Base-by-base conservation (phyloP, 1,140 invertebrate genomes). In the Copidosoma floridanum region DNA sequence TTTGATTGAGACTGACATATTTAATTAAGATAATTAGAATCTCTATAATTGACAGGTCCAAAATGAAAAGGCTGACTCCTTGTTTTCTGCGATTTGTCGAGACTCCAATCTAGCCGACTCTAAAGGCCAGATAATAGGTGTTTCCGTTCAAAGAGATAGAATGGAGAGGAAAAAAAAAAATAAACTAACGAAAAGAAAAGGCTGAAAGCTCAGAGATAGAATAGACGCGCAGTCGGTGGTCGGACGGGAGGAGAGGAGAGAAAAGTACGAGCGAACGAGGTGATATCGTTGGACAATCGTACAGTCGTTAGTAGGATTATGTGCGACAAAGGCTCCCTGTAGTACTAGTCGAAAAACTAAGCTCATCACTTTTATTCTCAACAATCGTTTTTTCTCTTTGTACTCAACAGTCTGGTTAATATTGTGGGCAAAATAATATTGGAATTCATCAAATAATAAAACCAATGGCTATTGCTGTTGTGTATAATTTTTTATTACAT, bases 231-330 rank as follows among this genome's bases (percentile, higher is more conserved):
- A 37, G 38, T 10, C 11, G 38, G 3, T 1, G 35, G 5, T 32
- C 16, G 12, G 7, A n/a, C 24, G 24, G 43, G 26, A 24, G 16
- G 46, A 55, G 24, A 29, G 26, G 16, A 21, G 46, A 55, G 41
- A 55, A 55, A 56, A 56, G 41, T 35, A 56, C 26, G 12, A 35
- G 29, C 7, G 52, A 54, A 54, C 52, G 43, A 54, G 52, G 52
- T 43, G 26, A 38, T 41, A 54, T 54, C 52, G 29, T 54, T 18
- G 23, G 38, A 38, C n/a, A 43, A 51, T 59, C 12, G 24, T n/a
- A n/a, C 41, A 50, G 40, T 68, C 57, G 61, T 68, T 67, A 64
- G 53, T 20, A 43, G 54, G 55, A 64, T 68, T 67, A 65, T 59
- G 24, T 43, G 32, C 63, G 26, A 50, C 61, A 65, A 63, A 54